Evolutionary conservation across 2,888 invertebrate genomes (phyloP), one percentile per base, ranked within the genome.

Genomic region (Catocala nupta): DNA sequence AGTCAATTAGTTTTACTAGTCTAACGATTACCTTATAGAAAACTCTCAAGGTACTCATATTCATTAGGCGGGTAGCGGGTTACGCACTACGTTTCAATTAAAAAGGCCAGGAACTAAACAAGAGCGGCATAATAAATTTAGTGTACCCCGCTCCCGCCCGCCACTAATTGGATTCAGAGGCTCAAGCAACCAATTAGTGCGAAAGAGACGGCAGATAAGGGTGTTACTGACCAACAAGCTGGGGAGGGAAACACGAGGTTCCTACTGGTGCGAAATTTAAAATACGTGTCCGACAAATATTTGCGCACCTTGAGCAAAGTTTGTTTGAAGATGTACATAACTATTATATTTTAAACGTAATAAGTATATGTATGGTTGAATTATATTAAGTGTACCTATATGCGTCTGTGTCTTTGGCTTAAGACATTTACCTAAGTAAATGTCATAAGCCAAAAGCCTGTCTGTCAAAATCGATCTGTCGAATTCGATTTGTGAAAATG

Each of bases 21-120:
- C 72, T 73, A 80, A 73, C 63, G 75, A 64, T 78, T 81, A 75
- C 81, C 44, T 33, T 54, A 54, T 68, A 65, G 43, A 59, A 67
- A 61, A 65, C 25, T 57, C 8, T 51, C 8, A 71, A 75, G 80
- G 75, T 76, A 78, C 73, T 71, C 66, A 75, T 80, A 80, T 81
- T 84, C 82, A 88, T 88, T 87, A 87, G 70, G 51, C 67, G 74
- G 55, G 55, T 65, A 72, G 75, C 75, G 73, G 85, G 84, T 84
- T 88, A 90, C 87, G 87, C 86, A 88, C 86, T 88, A 89, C 87
- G 82, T 91, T 91, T 91, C 91, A 91, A 91, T 91, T 91, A 88
- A 87, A 90, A 89, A 87, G 83, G 78, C 83, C 80, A 78, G 86
- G 83, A 86, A 89, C 89, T 90, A 89, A 91, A 90, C 87, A 89